Conservation (phyloP, 1,140 invertebrate genomes). For the Lasioglossum albipes region DNA sequence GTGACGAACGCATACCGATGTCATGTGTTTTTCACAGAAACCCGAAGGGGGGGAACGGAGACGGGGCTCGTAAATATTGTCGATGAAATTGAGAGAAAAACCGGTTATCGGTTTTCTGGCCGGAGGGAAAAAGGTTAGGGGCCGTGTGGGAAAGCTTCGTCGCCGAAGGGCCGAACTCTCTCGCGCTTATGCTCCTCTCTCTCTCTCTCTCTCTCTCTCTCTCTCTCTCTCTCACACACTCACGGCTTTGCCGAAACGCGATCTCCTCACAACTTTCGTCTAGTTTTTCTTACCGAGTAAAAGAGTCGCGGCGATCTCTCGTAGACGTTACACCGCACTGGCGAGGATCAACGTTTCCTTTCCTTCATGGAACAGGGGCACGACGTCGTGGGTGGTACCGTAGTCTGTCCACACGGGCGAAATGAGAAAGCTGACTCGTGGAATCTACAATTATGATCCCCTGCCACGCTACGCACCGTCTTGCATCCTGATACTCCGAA, state of each 20-base stretch:
- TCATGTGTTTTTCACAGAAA: conserved; percentile 41
- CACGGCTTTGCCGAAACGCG: conserved; percentile 26
- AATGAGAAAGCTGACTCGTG: conserved; percentile 26
- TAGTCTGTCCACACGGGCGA: not conserved
- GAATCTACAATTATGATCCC: conserved; percentile 18
- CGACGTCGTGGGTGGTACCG: conserved; percentile 36
- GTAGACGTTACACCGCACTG: not conserved
- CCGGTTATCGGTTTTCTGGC: conserved; percentile 26
- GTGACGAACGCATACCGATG: conserved; percentile 40
- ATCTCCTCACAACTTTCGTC: conserved; percentile 9
- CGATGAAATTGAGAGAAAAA: conserved; percentile 44
- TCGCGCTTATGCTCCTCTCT: not conserved
- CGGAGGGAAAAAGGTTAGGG: not conserved
- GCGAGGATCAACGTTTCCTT: conserved; percentile 36
- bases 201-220: no score
- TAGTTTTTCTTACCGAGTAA: conserved; percentile 35
- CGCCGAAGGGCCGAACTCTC: not conserved
- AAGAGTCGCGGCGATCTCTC: not conserved
- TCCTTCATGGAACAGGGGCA: conserved; percentile 35
- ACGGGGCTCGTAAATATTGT: conserved; percentile 21
- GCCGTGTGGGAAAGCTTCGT: not conserved
- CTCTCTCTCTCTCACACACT: no score
- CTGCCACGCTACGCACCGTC: not conserved
- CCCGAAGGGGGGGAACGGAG: not conserved
- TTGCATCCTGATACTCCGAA: not conserved